Base-by-base conservation (phyloP, 2,797 vertebrate species). In the Phalanger gymnotis region DNA sequence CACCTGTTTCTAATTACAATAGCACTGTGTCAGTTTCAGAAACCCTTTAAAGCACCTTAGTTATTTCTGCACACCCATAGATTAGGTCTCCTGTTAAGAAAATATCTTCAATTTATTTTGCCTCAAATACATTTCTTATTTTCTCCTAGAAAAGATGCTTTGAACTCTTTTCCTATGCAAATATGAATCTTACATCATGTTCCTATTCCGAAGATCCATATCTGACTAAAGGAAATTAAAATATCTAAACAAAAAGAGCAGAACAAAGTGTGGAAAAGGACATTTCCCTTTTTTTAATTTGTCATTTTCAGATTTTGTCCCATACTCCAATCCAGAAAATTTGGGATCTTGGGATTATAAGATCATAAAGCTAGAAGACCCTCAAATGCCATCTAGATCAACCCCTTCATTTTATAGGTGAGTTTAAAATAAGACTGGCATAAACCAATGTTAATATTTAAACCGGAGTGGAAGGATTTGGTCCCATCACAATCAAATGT, bases 1-100 rank as follows among this genome's bases (percentile, higher is more conserved):
- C 97, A 98, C 97, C 98, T 98, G 97, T 96, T 97, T 97, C 94
- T 98, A 98, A 98, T 98, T 98, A 98, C 89, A 92, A 53, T 91
- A 7, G 92, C 96, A 97, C 95, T 96, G 92, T 97, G 97, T 98
- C 98, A 98, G 95, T 98, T 97, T 95, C 96, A 97, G 95, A 96
- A 98, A 91, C 90, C 97, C 93, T 95, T 97, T 98, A 94, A 94
- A 96, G 66, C 92, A 95, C 91, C 34, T 56, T 54, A 53, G n/a
- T 58, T 93, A 92, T 61, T 96, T 94, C 55, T 97, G 51, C 34
- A 90, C 93, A 94, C 31, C 11, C 57, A 96, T 57, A 81, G n/a
- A 47, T 94, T 92, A 87, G 87, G 66, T 53, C 93, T 93, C 19
- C 51, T 91, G 3, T 96, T 91, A 92, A 96, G 93, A 28, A 97